These are phyloP conservation scores for Epinephelus cyanopodus DNA, from an alignment of 2,113 vertebrate genomes.

Conservation along the genomic window DNA sequence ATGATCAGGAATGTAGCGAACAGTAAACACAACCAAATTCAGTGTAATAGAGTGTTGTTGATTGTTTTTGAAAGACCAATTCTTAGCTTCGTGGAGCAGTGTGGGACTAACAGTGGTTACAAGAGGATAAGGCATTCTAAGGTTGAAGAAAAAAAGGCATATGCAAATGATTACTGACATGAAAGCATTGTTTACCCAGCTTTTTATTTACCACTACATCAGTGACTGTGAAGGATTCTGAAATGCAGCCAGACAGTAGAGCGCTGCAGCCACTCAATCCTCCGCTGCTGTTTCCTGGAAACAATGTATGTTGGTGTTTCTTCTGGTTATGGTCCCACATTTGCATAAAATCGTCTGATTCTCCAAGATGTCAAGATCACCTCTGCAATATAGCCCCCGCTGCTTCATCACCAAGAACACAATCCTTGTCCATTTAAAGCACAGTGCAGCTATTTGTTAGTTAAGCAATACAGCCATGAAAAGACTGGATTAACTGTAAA, in stretches of 20 bases:
- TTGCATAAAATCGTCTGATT: slow-evolving; percentile 20
- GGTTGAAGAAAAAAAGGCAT: neutral
- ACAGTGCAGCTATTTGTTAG: slow-evolving; percentile 4
- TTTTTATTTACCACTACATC: slow-evolving; percentile 32
- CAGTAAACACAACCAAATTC: neutral
- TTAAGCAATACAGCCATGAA: neutral
- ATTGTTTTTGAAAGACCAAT: neutral
- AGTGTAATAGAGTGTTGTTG: too few relatives aligned
- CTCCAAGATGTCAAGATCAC: neutral
- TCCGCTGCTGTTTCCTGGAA: neutral
- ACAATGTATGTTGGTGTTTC: neutral
- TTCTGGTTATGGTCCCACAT: neutral
- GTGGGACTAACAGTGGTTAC: neutral
- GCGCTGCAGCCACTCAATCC: neutral
- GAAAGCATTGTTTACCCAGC: slow-evolving; percentile 30
- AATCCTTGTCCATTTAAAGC: slow-evolving; percentile 7
- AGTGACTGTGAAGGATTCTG: slow-evolving; percentile 5
- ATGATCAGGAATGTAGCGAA: neutral
- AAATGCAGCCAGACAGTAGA: neutral
- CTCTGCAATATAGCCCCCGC: neutral
- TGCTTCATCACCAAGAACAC: neutral
- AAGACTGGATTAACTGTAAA: neutral
- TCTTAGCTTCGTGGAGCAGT: neutral
- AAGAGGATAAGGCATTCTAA: neutral
- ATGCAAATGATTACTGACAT: slow-evolving; percentile 25